Evolutionary conservation across 2,797 vertebrate species (phyloP).

Genomic region (Coilia nasus): DNA sequence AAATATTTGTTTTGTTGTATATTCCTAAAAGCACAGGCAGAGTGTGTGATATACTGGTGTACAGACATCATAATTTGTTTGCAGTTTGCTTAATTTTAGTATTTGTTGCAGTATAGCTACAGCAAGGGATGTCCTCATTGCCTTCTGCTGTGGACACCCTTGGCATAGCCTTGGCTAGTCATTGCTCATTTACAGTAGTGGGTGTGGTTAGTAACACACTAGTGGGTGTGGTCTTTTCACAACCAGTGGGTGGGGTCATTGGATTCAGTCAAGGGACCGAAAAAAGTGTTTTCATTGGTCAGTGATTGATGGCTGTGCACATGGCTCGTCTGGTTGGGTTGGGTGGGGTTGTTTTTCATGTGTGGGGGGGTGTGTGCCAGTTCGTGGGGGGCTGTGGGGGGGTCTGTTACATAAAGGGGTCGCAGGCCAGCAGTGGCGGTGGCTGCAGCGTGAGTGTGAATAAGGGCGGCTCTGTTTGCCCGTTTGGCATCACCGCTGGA

Average conservation of each 20-base stretch:
- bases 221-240: constrained; percentile 33
- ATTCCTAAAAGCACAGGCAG: not conserved
- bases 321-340: constrained; percentile 39
- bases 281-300: not conserved
- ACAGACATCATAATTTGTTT: too few species aligned
- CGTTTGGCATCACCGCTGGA: constrained; percentile 70
- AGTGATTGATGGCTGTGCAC: not conserved
- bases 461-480: constrained; percentile 72
- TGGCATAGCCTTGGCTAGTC: not conserved
- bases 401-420: constrained; percentile 62
- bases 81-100: too few species aligned
- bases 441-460: constrained; percentile 60
- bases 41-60: too few species aligned
- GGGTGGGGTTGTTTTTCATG: constrained; percentile 56
- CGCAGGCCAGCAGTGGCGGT: constrained; percentile 31
- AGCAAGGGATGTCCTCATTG: not conserved
- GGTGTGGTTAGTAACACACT: not conserved
- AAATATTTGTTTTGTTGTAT: not conserved
- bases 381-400: constrained; percentile 34
- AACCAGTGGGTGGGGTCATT: constrained; percentile 43
- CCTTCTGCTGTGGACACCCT: not conserved
- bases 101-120: too few species aligned
- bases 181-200: not conserved
- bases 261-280: constrained; percentile 34
- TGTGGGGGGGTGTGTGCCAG: constrained; percentile 38